A percentile compares a stretch with the other conserved stretches of the same genome.
Conservation (phyloP, 2,888 invertebrate genomes). For the Drosophila suboccidentalis region DNA sequence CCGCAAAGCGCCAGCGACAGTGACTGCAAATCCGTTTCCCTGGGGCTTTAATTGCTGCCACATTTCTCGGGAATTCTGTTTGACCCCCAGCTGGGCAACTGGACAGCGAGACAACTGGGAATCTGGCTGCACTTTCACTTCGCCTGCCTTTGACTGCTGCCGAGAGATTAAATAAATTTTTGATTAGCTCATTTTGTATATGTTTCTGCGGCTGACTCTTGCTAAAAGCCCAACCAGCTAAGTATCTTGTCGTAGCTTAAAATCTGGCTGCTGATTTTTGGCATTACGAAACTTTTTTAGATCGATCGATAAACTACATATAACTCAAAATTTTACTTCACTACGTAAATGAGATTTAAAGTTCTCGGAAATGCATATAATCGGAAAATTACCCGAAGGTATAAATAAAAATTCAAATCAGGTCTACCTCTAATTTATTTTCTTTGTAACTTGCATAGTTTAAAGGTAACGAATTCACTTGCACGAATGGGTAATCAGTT, state of each 20-base stretch:
- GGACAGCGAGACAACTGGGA: conserved; percentile 4
- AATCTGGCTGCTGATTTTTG: neutral
- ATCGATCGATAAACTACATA: neutral
- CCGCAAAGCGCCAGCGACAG: conserved; percentile 20
- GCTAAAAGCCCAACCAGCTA: neutral
- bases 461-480: too few relatives aligned
- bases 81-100: conserved; percentile 20
- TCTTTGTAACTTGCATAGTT: neutral
- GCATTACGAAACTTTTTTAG: neutral
- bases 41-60: conserved; percentile 49
- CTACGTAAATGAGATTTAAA: too few relatives aligned
- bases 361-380: too few relatives aligned
- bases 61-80: conserved; percentile 39
- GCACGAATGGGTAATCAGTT: neutral
- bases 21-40: conserved; percentile 48
- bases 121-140: conserved; percentile 62
- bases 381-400: too few relatives aligned
- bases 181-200: conserved; percentile 61
- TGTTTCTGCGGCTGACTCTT: conserved; percentile 10
- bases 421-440: too few relatives aligned
- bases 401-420: too few relatives aligned
- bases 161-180: conserved; percentile 74
- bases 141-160: conserved; percentile 50
- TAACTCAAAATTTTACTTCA: too few relatives aligned
- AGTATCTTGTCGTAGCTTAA: neutral